Evolutionary conservation across 2,888 invertebrate species (phyloP).

Genomic region (Anoncus sp.): DNA sequence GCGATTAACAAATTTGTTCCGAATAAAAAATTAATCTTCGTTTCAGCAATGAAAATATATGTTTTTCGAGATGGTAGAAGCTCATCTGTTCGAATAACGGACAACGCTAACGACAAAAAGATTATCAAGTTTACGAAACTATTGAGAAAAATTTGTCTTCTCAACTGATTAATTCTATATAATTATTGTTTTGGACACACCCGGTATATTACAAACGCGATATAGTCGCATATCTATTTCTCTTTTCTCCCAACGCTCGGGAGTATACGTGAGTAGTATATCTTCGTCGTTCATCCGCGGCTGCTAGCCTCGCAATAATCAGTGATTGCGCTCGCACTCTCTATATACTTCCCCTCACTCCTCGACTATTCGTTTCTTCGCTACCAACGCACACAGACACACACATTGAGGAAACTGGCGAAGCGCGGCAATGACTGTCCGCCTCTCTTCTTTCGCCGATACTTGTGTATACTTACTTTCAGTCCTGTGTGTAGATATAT

Average conservation of each 20-base stretch:
- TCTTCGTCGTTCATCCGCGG: conserved; percentile 3
- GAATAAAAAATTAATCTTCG: too few relatives aligned
- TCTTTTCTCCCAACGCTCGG: conserved; percentile 15
- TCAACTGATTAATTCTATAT: conserved; percentile 19
- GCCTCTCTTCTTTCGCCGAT: conserved; percentile 10
- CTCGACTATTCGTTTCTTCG: background rate
- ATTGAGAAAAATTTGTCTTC: conserved; percentile 16
- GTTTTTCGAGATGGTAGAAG: background rate
- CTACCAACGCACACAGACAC: background rate
- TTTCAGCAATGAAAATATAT: background rate
- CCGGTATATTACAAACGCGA: conserved; percentile 5
- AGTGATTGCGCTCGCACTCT: conserved; percentile 27
- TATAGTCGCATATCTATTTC: conserved; percentile 1
- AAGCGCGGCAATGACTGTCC: conserved; percentile 12
- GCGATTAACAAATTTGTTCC: too few relatives aligned
- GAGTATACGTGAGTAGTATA: background rate
- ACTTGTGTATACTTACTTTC: too few relatives aligned
- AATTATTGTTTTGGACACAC: conserved; percentile 25
- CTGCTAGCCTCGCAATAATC: conserved; percentile 33
- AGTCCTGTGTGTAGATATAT: background rate
- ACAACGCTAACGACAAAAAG: conserved; percentile 7
- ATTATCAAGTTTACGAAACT: conserved; percentile 12
- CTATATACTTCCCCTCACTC: background rate
- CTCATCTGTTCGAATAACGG: too few relatives aligned
- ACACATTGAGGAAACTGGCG: conserved; percentile 23